Evolutionary conservation across 2,888 invertebrate species (phyloP), one percentile per base, ranked within the genome.

Genomic region (Cryptocephalus primarius): DNA sequence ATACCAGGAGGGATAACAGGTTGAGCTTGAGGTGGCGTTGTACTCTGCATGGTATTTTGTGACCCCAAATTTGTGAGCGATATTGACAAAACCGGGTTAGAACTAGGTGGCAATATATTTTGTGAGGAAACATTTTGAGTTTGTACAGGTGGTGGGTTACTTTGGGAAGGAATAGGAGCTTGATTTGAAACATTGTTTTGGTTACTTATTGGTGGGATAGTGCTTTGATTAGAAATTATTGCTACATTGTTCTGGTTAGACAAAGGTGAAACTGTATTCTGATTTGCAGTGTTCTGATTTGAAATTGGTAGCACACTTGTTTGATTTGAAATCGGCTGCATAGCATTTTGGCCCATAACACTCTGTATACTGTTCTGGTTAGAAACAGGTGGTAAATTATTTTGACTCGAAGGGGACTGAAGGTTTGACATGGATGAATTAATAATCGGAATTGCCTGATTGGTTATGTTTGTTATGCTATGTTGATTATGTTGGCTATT

Each of bases 401-500:
- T 41, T 31, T 41, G 41, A 41, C 14, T 31, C 9, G 31, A 10
- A n/a, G n/a, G 9, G 14, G 41, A 10, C 8, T 41, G 32, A 1
- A 31, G 22, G 42, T 13, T 11, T 32, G 32, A 22, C 32, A 32
- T 9, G 40, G 36, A n/a, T 36, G 36, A 36, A 12, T 11, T 12
- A 36, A 11, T 6, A 36, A 32, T 33, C 48, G 43, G 41, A 34
- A 38, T 41, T 46, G 43, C 42, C 44, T 46, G 45, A 55, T 40
- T 51, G 47, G 39, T 36, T 48, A 51, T 43, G 33, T 39, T 42
- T n/a, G 45, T 34, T 31, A 49, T 36, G 42, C 34, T 47, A 32
- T 40, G 32, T 11, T 46, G 44, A 42, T 36, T 44, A 32, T 42
- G 42, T 22, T 47, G 31, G 42, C 32, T 32, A 42, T 33, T 42